Evolutionary conservation across 2,113 vertebrate species (phyloP).

Genomic region (Lichenostomus cassidix): DNA sequence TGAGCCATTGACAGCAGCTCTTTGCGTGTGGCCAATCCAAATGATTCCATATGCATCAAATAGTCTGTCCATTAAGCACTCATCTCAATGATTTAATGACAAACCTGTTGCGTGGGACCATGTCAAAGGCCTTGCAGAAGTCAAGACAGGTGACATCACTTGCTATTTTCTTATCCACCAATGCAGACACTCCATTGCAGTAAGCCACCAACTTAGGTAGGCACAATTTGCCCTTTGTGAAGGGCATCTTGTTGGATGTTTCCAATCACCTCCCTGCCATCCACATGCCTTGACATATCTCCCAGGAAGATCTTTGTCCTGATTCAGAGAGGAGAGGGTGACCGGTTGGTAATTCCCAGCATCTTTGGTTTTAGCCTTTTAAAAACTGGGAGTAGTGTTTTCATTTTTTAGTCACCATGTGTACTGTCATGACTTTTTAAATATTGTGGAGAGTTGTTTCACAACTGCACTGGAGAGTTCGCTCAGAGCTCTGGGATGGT

Average conservation of each 20-base stretch:
- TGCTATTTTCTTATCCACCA: background rate
- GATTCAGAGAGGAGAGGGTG: background rate
- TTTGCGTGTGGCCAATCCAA: background rate
- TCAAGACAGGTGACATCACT: background rate
- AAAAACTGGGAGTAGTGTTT: background rate
- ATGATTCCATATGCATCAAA: background rate
- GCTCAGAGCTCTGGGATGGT: background rate
- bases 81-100: background rate
- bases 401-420: background rate
- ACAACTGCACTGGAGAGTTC: background rate
- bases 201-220: background rate
- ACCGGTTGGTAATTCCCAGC: accelerated
- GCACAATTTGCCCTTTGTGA: background rate
- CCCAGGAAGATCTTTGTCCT: background rate
- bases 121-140: background rate
- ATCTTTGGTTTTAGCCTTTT: background rate
- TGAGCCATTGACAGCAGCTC: background rate
- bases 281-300: background rate
- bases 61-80: background rate
- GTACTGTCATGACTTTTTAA: background rate
- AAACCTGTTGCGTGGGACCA: background rate
- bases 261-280: background rate
- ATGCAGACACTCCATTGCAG: background rate
- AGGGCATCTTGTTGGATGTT: background rate
- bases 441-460: background rate